phyloP scores from a whole-genome alignment of 2,113 vertebrate species.

The Silurus glanis region DNA sequence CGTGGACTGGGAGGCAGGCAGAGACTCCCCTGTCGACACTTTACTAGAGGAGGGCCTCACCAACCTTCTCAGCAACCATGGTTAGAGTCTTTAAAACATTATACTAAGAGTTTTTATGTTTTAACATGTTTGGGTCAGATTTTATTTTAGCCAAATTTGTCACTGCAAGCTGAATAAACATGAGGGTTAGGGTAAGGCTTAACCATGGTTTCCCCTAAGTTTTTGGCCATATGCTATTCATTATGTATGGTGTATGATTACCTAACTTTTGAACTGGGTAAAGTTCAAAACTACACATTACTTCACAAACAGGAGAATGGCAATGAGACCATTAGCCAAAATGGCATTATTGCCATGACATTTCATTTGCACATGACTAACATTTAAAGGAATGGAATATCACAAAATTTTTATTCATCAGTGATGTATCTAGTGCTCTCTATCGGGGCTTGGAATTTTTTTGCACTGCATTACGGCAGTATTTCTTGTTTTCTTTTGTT shows the following conservation, averaged over 20 bases:
- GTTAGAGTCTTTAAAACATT: constrained; percentile 63
- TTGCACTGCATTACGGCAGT: neutral
- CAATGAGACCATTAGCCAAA: neutral
- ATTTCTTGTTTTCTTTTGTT: neutral
- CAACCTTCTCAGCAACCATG: constrained; percentile 77
- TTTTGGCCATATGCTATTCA: constrained; percentile 5
- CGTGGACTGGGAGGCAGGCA: constrained; percentile 75
- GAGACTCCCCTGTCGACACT: constrained; percentile 80
- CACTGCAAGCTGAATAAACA: neutral
- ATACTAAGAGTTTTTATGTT: neutral
- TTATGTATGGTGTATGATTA: constrained; percentile 13
- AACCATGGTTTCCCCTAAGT: neutral
- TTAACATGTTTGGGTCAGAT: neutral
- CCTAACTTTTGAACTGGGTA: neutral
- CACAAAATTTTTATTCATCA: neutral
- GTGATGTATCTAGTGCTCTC: neutral
- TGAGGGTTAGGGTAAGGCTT: neutral
- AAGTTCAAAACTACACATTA: neutral
- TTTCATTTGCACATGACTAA: neutral
- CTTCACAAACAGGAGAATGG: neutral
- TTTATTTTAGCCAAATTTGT: neutral
- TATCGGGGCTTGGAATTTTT: neutral
- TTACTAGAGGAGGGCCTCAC: constrained; percentile 83
- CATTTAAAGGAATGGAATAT: neutral
- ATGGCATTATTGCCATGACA: neutral